Percentiles rank a stretch among this genome's conserved stretches.
Conservation (phyloP, 2,888 invertebrate genomes). For the Mycalesis mineus region DNA sequence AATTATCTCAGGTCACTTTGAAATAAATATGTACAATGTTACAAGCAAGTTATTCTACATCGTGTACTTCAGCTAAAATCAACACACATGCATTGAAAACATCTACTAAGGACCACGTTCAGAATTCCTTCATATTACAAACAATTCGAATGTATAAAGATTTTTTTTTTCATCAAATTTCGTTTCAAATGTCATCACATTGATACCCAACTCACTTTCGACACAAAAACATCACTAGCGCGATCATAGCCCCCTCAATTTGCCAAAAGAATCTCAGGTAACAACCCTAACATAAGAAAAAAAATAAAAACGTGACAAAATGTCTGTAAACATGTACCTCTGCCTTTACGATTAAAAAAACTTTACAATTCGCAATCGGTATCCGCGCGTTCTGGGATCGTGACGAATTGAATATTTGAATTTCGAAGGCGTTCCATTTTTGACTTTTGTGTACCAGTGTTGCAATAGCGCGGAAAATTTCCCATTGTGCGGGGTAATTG, state of each 20-base stretch:
- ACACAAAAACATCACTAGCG: slow-evolving; percentile 45
- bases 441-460: slow-evolving; percentile 57
- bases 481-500: slow-evolving; percentile 54
- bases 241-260: slow-evolving; percentile 63
- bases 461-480: slow-evolving; percentile 63
- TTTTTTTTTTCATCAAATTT: slow-evolving; percentile 32
- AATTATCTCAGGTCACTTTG: background rate
- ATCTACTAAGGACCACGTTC: slow-evolving; percentile 21
- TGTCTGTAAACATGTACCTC: slow-evolving; percentile 77
- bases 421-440: slow-evolving; percentile 69
- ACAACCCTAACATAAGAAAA: slow-evolving; percentile 44
- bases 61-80: slow-evolving; percentile 5
- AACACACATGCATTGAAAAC: slow-evolving; percentile 4
- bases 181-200: slow-evolving; percentile 61
- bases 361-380: slow-evolving; percentile 49
- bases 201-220: slow-evolving; percentile 45
- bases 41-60: background rate
- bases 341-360: slow-evolving; percentile 46
- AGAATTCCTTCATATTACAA: slow-evolving; percentile 3
- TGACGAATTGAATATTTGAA: slow-evolving; percentile 60
- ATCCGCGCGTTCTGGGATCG: slow-evolving; percentile 36
- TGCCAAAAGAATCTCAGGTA: slow-evolving; percentile 66
- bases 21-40: background rate
- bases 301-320: slow-evolving; percentile 72
- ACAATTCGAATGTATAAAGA: slow-evolving; percentile 32